Percentiles rank a stretch among this genome's conserved stretches.
phyloP scores from a whole-genome alignment of 2,797 vertebrate species.

The Gila robusta region DNA sequence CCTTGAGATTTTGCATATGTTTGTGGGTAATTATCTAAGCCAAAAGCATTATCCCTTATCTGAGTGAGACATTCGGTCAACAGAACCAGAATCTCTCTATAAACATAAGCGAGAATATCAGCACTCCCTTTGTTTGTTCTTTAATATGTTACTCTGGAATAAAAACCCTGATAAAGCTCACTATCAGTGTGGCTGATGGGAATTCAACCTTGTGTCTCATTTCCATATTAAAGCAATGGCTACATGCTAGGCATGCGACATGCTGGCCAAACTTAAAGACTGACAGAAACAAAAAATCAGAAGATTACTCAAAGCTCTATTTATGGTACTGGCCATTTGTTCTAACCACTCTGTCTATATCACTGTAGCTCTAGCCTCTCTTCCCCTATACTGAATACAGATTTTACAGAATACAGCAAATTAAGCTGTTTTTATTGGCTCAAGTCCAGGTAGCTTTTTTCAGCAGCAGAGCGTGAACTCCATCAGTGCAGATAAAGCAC shows the following conservation, averaged over 20 bases:
- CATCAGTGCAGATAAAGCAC: slow-evolving; percentile 16
- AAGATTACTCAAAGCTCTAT: slow-evolving; percentile 29
- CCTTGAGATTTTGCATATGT: slow-evolving; percentile 2
- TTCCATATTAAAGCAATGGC: slow-evolving; percentile 57
- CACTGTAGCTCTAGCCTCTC: slow-evolving; percentile 48
- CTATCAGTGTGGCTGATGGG: not conserved
- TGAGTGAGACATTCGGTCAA: slow-evolving; percentile 17
- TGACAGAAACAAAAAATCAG: slow-evolving; percentile 42
- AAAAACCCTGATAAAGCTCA: slow-evolving; percentile 21
- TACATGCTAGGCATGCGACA: slow-evolving; percentile 14
- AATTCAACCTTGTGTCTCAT: not conserved
- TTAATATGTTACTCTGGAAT: slow-evolving; percentile 34
- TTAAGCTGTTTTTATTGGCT: slow-evolving; percentile 65
- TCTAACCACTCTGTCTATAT: slow-evolving; percentile 43
- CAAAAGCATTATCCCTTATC: slow-evolving; percentile 36
- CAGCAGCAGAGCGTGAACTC: slow-evolving; percentile 21
- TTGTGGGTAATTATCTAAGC: slow-evolving; percentile 9
- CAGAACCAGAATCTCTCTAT: slow-evolving; percentile 28
- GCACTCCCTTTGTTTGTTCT: slow-evolving; percentile 38
- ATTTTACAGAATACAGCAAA: slow-evolving; percentile 33
- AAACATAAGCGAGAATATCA: slow-evolving; percentile 47
- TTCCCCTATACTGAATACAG: slow-evolving; percentile 55
- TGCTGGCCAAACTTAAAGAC: slow-evolving; percentile 41
- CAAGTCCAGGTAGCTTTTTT: slow-evolving; percentile 53
- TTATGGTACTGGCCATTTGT: not conserved